These are phyloP conservation scores for Chromoteleia sp. DNA, from an alignment of 2,888 invertebrate species.

Conservation along the genomic window DNA sequence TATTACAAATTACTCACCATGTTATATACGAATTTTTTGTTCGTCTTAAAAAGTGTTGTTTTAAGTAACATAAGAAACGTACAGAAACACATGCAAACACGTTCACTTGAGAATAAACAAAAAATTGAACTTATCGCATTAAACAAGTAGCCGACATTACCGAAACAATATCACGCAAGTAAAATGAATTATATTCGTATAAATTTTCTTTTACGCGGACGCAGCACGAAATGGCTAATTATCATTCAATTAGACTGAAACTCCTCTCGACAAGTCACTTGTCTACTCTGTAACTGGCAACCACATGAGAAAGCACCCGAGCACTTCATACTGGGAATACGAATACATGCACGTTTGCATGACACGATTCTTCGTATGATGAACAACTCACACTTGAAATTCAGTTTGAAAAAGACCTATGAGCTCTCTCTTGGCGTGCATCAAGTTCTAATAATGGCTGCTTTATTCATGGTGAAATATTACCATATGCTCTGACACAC, in stretches of 20 bases:
- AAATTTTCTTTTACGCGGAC: slow-evolving; percentile 33
- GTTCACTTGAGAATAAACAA: too few species aligned
- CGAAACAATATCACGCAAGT: slow-evolving; percentile 17
- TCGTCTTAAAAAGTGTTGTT: too few species aligned
- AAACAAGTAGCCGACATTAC: slow-evolving; percentile 1
- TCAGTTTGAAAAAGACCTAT: slow-evolving; percentile 68
- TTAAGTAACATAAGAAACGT: too few species aligned
- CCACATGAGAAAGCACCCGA: slow-evolving; percentile 77
- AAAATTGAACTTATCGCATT: too few species aligned
- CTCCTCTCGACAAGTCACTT: slow-evolving; percentile 73
- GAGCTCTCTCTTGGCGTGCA: slow-evolving; percentile 71
- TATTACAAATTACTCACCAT: too few species aligned
- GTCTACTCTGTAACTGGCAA: slow-evolving; percentile 78
- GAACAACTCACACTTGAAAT: slow-evolving; percentile 62
- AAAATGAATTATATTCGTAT: slow-evolving; percentile 16
- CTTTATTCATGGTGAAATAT: slow-evolving; percentile 75
- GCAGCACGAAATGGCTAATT: slow-evolving; percentile 69
- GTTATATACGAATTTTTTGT: too few species aligned
- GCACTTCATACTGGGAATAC: slow-evolving; percentile 61
- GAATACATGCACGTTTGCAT: slow-evolving; percentile 60
- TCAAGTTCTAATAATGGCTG: slow-evolving; percentile 81
- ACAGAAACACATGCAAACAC: too few species aligned
- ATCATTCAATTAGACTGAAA: slow-evolving; percentile 77
- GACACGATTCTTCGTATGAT: slow-evolving; percentile 61
- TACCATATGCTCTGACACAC: slow-evolving; percentile 30